phyloP scores from a whole-genome alignment of 2,888 invertebrate species.

The Isoperla grammatica region DNA sequence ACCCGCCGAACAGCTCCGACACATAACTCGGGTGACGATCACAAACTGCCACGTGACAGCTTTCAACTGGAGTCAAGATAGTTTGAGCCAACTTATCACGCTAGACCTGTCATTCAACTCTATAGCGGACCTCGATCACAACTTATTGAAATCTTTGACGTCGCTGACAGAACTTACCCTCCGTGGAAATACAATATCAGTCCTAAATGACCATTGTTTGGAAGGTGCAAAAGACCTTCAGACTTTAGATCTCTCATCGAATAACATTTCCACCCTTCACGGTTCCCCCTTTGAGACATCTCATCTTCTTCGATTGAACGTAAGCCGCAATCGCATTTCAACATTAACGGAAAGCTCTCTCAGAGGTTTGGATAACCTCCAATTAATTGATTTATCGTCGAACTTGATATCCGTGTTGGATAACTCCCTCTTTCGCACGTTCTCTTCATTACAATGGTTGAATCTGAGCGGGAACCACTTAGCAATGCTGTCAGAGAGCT shows the following conservation, averaged over 20 bases:
- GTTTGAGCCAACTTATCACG: conserved; percentile 43
- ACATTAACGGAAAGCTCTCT: conserved; percentile 54
- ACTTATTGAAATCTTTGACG: conserved; percentile 5
- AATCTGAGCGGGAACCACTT: conserved; percentile 65
- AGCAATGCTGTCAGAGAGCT: conserved; percentile 56
- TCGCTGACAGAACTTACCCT: conserved; percentile 9
- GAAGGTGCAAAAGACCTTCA: conserved; percentile 5
- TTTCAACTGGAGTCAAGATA: not conserved
- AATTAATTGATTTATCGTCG: conserved; percentile 63
- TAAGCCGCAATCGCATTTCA: conserved; percentile 62
- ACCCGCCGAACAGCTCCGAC: not conserved
- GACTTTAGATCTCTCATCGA: conserved; percentile 38
- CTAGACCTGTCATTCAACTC: conserved; percentile 58
- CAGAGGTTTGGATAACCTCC: conserved; percentile 55
- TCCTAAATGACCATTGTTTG: conserved; percentile 8
- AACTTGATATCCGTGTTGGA: conserved; percentile 57
- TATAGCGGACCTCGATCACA: conserved; percentile 44
- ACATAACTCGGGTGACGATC: not conserved
- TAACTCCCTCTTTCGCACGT: conserved; percentile 52
- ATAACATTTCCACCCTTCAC: conserved; percentile 35
- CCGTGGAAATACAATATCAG: conserved; percentile 8
- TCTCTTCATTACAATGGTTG: conserved; percentile 59
- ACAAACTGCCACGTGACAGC: not conserved
- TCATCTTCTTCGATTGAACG: conserved; percentile 51
- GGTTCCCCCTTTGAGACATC: conserved; percentile 36